These are phyloP conservation scores for Dioctria linearis DNA, from an alignment of 2,888 invertebrate species.

Conservation along the genomic window DNA sequence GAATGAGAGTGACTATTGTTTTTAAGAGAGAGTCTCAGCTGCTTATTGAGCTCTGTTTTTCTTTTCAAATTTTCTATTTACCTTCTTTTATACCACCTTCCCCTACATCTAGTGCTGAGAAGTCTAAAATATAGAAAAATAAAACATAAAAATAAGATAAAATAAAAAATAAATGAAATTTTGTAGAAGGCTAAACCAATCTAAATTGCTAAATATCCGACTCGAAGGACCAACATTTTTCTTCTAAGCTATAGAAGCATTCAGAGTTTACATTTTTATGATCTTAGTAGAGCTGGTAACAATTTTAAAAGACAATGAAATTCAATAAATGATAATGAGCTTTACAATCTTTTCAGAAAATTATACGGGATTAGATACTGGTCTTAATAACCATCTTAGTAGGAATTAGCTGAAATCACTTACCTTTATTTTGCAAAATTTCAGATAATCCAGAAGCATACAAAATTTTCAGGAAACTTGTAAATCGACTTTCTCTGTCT, in stretches of 20 bases:
- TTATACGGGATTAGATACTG: neutral
- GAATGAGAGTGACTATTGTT: no score
- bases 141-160: neutral
- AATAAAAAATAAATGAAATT: neutral
- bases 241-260: no score
- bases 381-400: neutral
- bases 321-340: no score
- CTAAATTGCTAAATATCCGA: no score
- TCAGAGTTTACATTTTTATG: no score
- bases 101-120: neutral
- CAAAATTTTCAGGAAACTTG: slow-evolving; percentile 83
- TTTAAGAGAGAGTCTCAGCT: no score
- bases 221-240: no score
- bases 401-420: neutral
- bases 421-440: slow-evolving; percentile 72
- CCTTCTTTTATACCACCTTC: neutral
- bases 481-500: slow-evolving; percentile 86
- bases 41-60: neutral
- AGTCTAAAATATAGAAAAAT: neutral
- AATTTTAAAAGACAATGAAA: no score
- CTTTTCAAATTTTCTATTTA: neutral
- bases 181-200: neutral
- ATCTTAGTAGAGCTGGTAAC: no score
- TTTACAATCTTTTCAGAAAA: no score
- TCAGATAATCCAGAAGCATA: slow-evolving; percentile 85